These are phyloP conservation scores for Brachionus manjavacas DNA, from an alignment of 1,140 invertebrate genomes.

Conservation along the genomic window DNA sequence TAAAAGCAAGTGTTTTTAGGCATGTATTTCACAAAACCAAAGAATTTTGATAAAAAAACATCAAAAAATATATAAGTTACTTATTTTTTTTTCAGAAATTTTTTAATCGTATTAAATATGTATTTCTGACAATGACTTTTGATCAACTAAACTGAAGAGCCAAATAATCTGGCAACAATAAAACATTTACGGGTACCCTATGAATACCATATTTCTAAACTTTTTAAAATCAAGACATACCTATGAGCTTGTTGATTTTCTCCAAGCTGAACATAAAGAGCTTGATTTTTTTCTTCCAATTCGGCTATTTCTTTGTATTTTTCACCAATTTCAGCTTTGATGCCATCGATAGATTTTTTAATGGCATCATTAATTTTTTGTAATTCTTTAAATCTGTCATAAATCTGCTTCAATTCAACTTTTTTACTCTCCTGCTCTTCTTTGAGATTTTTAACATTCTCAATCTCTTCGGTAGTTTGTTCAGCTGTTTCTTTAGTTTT, in stretches of 20 bases:
- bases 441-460: conserved; percentile 38
- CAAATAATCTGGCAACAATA: no score
- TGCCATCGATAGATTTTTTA: conserved; percentile 11
- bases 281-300: background rate
- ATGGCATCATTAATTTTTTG: conserved; percentile 17
- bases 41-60: no score
- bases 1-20: conserved; percentile 34
- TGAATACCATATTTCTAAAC: no score
- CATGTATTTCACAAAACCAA: no score
- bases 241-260: conserved; percentile 29
- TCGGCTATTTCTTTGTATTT: conserved; percentile 40
- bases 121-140: no score
- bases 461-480: background rate
- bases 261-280: background rate
- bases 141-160: no score
- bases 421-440: background rate
- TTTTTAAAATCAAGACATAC: background rate
- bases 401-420: conserved; percentile 20
- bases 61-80: no score
- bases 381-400: conserved; percentile 36
- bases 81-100: no score
- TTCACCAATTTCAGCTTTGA: conserved; percentile 15
- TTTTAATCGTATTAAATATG: no score
- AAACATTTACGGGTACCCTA: no score
- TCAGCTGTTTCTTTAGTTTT: conserved; percentile 24